Conservation (phyloP, 1,140 invertebrate genomes). For the Apis mellifera region Amel_HAv3.1 CM009942.2:4229001-4229500, state of each 20-base stretch:
- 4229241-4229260: not conserved
- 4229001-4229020: no score
- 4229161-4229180: not conserved
- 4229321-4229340: not conserved
- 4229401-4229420: not conserved
- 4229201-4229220: not conserved
- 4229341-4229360: no score
- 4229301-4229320: not conserved
- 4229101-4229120: conserved; percentile 36
- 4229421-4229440: not conserved
- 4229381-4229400: no score
- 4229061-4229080: conserved; percentile 6
- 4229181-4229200: conserved; percentile 6
- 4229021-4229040: no score
- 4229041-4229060: not conserved
- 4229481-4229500: not conserved
- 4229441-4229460: no score
- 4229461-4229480: not conserved
- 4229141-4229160: conserved; percentile 1
- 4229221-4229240: not conserved
- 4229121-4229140: conserved; percentile 6
- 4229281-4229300: not conserved
- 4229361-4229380: no score
- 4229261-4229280: no score
- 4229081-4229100: not conserved